These are phyloP conservation scores for Puntigrus tetrazona DNA, from an alignment of 2,113 vertebrate species.

Conservation along the genomic window DNA sequence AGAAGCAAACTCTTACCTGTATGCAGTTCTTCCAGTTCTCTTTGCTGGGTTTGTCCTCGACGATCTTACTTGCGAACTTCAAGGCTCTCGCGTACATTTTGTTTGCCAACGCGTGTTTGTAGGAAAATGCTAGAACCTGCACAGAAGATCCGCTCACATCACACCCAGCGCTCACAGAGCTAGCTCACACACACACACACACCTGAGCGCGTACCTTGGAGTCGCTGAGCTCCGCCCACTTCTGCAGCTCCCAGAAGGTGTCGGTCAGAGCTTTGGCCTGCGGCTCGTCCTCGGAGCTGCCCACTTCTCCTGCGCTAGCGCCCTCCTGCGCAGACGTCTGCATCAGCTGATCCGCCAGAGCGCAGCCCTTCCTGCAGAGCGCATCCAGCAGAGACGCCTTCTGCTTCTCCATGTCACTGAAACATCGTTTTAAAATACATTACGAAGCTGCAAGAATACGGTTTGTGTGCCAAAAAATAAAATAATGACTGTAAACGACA, in stretches of 20 bases:
- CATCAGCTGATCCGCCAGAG: conserved; percentile 88
- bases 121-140: conserved; percentile 94
- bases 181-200: too few relatives aligned
- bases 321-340: conserved; percentile 80
- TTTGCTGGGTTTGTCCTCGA: conserved; percentile 95
- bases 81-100: conserved; percentile 95
- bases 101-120: conserved; percentile 93
- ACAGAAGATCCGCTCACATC: not conserved
- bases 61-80: conserved; percentile 92
- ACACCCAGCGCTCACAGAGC: too few relatives aligned
- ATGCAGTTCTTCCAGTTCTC: conserved; percentile 97
- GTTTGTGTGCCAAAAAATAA: too few relatives aligned
- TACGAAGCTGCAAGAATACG: too few relatives aligned
- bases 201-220: conserved; percentile 79
- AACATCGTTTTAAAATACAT: too few relatives aligned
- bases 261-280: conserved; percentile 81
- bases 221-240: conserved; percentile 94
- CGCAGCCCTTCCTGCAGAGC: conserved; percentile 91
- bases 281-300: conserved; percentile 81
- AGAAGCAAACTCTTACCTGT: conserved; percentile 76
- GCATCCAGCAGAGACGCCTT: conserved; percentile 91
- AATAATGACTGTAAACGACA: too few relatives aligned
- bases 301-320: conserved; percentile 74
- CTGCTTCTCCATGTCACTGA: conserved; percentile 98
- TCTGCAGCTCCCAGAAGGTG: conserved; percentile 93